Evolutionary conservation across 2,113 vertebrate genomes (phyloP).

Genomic region (Proterorhinus semilunaris): DNA sequence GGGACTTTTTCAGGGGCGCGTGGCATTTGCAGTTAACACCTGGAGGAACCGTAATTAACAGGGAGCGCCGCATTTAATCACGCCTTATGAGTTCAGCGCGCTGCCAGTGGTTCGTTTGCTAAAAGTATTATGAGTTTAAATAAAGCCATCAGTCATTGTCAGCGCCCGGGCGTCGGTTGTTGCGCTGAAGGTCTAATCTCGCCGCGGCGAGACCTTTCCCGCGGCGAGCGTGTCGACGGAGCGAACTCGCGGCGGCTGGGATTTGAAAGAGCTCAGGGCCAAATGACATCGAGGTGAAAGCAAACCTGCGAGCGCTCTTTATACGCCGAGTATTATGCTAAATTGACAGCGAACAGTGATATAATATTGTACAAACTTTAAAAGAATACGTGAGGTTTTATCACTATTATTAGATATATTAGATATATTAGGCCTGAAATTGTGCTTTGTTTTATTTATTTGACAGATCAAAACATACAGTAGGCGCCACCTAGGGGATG

Average conservation of each 20-base stretch:
- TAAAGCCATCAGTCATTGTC: constrained; percentile 69
- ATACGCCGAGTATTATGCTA: background rate
- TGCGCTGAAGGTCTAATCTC: constrained; percentile 41
- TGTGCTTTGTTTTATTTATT: no score
- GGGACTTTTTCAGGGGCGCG: constrained; percentile 35
- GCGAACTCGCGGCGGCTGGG: constrained; percentile 7
- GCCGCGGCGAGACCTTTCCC: constrained; percentile 18
- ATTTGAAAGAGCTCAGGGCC: constrained; percentile 1
- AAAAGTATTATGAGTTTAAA: constrained; percentile 67
- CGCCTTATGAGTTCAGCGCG: constrained; percentile 42
- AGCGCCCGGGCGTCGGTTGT: constrained; percentile 27
- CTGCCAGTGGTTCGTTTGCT: constrained; percentile 66
- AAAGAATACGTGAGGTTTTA: no score
- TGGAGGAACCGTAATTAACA: constrained; percentile 71
- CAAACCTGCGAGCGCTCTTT: background rate
- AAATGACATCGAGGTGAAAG: background rate
- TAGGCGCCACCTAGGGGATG: no score
- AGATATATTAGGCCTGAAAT: no score
- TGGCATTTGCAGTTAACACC: constrained; percentile 65
- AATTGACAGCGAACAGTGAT: no score
- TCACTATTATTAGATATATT: no score
- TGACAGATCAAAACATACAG: no score
- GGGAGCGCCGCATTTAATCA: constrained; percentile 61
- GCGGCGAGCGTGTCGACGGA: constrained; percentile 1
- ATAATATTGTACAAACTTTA: no score